These are phyloP conservation scores for Myopa testacea DNA, from an alignment of 2,888 invertebrate species.

Conservation along the genomic window DNA sequence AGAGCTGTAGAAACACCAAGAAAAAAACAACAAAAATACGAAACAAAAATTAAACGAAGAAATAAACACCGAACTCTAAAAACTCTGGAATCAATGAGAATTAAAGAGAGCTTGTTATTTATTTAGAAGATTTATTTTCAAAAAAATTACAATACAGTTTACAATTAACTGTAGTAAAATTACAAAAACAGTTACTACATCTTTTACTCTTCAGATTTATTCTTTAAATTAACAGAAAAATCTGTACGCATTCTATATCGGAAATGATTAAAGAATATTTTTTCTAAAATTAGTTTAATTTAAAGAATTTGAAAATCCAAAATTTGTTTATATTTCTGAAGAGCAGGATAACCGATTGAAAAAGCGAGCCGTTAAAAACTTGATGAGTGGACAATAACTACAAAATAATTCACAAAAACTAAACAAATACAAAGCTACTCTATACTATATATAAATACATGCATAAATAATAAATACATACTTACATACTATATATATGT, in stretches of 20 bases:
- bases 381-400: slow-evolving; percentile 69
- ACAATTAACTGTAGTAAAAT: too few relatives aligned
- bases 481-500: slow-evolving; percentile 37
- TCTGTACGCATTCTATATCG: too few relatives aligned
- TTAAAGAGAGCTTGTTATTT: background rate
- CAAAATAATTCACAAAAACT: slow-evolving; percentile 52
- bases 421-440: slow-evolving; percentile 45
- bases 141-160: background rate
- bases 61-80: slow-evolving; percentile 9
- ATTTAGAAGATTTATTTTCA: slow-evolving; percentile 33
- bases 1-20: slow-evolving; percentile 20
- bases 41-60: slow-evolving; percentile 32
- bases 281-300: too few relatives aligned
- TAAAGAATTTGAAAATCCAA: too few relatives aligned
- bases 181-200: too few relatives aligned
- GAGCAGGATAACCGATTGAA: too few relatives aligned
- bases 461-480: slow-evolving; percentile 40
- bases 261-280: too few relatives aligned
- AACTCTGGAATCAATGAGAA: slow-evolving; percentile 42
- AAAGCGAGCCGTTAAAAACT: slow-evolving; percentile 49
- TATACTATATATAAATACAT: slow-evolving; percentile 44
- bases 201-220: too few relatives aligned
- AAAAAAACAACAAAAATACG: slow-evolving; percentile 7
- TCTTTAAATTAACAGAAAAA: too few relatives aligned
- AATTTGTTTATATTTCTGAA: too few relatives aligned